These are phyloP conservation scores for Tichodroma muraria DNA, from an alignment of 2,113 vertebrate species.

Conservation along the genomic window DNA sequence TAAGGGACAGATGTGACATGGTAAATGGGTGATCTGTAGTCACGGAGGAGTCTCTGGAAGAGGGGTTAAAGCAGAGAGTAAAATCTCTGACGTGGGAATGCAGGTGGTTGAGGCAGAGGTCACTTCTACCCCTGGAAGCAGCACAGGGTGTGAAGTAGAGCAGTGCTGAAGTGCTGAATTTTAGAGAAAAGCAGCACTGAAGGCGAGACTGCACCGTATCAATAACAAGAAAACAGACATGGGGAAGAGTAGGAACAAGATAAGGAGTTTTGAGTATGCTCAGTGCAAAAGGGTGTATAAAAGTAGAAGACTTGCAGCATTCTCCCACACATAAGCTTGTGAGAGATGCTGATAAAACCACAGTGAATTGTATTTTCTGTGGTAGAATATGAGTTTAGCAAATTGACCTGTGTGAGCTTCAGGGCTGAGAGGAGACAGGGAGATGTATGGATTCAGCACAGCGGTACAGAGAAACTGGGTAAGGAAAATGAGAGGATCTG, in stretches of 20 bases:
- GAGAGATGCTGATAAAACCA: background rate
- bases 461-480: background rate
- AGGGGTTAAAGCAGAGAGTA: background rate
- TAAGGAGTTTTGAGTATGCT: background rate
- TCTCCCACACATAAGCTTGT: background rate
- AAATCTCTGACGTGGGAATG: background rate
- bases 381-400: background rate
- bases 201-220: accelerated
- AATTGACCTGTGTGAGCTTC: background rate
- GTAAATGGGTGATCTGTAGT: background rate
- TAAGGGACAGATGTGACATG: slow-evolving; percentile 16
- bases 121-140: background rate
- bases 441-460: background rate
- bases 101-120: background rate
- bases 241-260: background rate
- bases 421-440: background rate
- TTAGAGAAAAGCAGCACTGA: background rate
- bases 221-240: background rate
- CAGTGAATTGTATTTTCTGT: background rate
- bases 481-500: background rate
- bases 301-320: background rate
- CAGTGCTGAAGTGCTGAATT: background rate
- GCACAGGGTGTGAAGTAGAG: background rate
- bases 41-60: background rate
- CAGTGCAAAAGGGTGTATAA: background rate